Percentiles rank a stretch among this genome's conserved stretches.
Conservation (phyloP, 2,888 invertebrate species). For the Cistogaster globosa region DNA sequence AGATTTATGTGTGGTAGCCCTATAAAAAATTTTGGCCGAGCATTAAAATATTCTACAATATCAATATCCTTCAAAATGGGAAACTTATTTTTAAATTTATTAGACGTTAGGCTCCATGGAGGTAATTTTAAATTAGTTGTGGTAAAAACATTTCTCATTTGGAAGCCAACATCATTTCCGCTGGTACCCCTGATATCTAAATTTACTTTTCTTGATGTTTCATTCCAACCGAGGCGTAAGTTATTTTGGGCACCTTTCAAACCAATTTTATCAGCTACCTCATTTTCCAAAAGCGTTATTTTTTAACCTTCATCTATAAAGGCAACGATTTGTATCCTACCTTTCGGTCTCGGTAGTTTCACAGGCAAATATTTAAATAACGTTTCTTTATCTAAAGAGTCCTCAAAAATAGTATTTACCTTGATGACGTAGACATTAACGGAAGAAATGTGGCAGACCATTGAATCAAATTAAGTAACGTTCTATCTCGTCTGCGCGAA, state of each 20-base stretch:
- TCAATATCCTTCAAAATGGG: conserved; percentile 27
- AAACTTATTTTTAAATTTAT: conserved; percentile 22
- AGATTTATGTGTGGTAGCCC: too few species aligned
- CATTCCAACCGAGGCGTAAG: conserved; percentile 59
- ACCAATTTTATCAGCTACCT: too few species aligned
- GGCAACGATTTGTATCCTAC: conserved; percentile 18
- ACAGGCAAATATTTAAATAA: too few species aligned
- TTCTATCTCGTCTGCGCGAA: too few species aligned
- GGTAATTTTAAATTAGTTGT: conserved; percentile 38
- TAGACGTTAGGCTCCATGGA: conserved; percentile 1
- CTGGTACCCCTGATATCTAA: conserved; percentile 15
- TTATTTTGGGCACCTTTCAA: too few species aligned
- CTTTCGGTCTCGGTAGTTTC: conserved; percentile 31
- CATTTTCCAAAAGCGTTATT: conserved; percentile 55
- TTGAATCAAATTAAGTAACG: too few species aligned
- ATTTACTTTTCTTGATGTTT: conserved; percentile 38
- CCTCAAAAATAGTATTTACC: conserved; percentile 41
- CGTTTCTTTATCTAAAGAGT: conserved; percentile 18
- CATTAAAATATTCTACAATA: too few species aligned
- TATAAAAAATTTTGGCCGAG: too few species aligned
- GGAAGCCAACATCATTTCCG: neutral
- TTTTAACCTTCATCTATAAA: conserved; percentile 52
- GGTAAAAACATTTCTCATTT: conserved; percentile 54
- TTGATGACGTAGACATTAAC: too few species aligned
- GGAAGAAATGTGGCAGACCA: too few species aligned